Evolutionary conservation across 2,797 vertebrate genomes (phyloP), one percentile per base, ranked within the genome.

Genomic region (Odontamblyopus rebecca): DNA sequence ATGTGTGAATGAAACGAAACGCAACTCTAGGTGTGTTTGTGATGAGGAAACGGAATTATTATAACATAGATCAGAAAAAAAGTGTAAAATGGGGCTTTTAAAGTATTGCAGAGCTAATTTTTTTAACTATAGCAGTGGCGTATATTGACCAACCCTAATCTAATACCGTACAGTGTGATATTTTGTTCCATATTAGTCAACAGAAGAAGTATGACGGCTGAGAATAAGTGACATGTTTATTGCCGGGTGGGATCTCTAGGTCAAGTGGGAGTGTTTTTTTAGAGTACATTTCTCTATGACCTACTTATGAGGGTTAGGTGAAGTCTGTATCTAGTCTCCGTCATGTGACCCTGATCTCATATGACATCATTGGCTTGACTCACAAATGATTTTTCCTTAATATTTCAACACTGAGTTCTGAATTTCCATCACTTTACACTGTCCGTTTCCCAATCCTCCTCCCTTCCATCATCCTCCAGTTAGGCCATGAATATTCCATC

Each of bases 261-360:
- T 56, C 62, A 74, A 79, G 61, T 77, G 66, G 75, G 77, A 76
- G 75, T 75, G 71, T 44, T 65, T 74, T 23, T 60, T 65, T 80
- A 16, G 15, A 80, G 71, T 74, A 67, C 69, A 68, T 81, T 79
- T 69, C 61, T 64, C 57, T 70, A 38, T 86, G 84, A 83, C 85
- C 82, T 75, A 82, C 69, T 86, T 85, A 78, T 69, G 77, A 84
- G 80, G 70, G 77, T 63, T 51, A 44, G 18, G 19, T 53, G 56
- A 19, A 41, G 60, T 5, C 32, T 67, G 15, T 83, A 81, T 89
- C 72, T 85, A 56, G 66, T 82, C 69, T 74, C 76, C 74, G 82
- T 73, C 85, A 83, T 71, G 80, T 88, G 84, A 83, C 84, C 61
- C 74, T 91, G 88, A 92, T 80, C 78, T 91, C 87, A 88, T 82